Evolutionary conservation across 1,140 invertebrate species (phyloP), one percentile per base, ranked within the genome.

Genomic region (Drosophila nebulosa): DNA sequence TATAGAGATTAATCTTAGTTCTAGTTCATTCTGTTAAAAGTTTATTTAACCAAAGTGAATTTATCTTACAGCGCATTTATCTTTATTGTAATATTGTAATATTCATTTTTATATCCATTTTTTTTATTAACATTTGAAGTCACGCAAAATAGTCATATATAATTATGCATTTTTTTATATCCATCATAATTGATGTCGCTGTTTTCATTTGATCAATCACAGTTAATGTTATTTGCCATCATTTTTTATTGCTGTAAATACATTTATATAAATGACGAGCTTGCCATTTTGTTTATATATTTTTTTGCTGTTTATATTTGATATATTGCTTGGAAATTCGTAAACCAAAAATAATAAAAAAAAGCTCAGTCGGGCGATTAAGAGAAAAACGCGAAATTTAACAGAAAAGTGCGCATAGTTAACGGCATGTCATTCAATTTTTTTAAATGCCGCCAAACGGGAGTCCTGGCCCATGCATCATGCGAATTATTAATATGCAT

Each of bases 161-260:
- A 59, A 73, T 61, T 7, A 63, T 14, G 22, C 22, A 22, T 53
- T 24, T 6, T 46, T 52, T 36, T 69, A 39, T 51, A 66, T 74
- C 65, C 68, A 66, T 67, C 72, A 67, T 64, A 60, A 57, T 65
- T 72, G 46, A 56, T 27, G 51, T 36, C 55, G 42, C 67, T 21
- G 39, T 78, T 86, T 70, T 70, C 62, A 78, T 74, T 78, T 69
- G 58, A 85, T 86, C 78, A 86, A 86, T 85, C 83, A 74, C 42
- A 58, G 58, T 74, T 80, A 74, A 80, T 80, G 58, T 30, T 68
- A 52, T 80, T 86, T 76, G 61, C 53, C 65, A 55, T 50, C 36
- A 55, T 18, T 21, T 68, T 80, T 86, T 64, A 80, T 78, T 86
- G 78, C 74, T 56, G 78, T 69, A n/a, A n/a, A 65, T 67, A 60